A percentile compares a stretch with the other conserved stretches of the same genome.
These are phyloP conservation scores for Orcinus orca DNA, from an alignment of 2,113 vertebrate genomes.

Conservation along the genomic window DNA sequence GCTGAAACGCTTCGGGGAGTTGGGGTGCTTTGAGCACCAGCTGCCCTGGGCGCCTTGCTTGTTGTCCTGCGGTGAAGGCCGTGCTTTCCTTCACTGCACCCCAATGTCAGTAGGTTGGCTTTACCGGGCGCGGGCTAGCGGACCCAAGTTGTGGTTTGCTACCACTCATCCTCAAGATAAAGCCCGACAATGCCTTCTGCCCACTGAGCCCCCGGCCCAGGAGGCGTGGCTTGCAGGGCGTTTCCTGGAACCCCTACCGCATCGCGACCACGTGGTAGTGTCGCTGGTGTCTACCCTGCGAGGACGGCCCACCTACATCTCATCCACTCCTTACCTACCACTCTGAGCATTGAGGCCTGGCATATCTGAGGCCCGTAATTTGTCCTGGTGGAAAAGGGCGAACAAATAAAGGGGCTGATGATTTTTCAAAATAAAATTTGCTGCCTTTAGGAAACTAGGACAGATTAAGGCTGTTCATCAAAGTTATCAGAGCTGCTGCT, in stretches of 20 bases:
- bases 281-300: rapidly evolving
- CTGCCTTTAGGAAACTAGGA: background rate
- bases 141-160: background rate
- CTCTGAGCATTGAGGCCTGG: rapidly evolving
- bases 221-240: background rate
- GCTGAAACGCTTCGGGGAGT: background rate
- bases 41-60: background rate
- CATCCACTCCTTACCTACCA: background rate
- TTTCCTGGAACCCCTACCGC: no score
- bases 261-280: rapidly evolving
- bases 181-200: rapidly evolving
- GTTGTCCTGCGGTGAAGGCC: rapidly evolving
- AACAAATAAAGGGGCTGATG: background rate
- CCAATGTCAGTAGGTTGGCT: background rate
- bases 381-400: background rate
- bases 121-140: rapidly evolving
- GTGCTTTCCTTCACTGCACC: background rate
- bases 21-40: background rate
- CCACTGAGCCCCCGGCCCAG: rapidly evolving
- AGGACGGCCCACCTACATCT: rapidly evolving
- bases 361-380: background rate
- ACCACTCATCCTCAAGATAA: background rate
- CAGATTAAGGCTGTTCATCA: slow-evolving; percentile 38
- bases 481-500: background rate
- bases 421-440: background rate